phyloP scores from a whole-genome alignment of 35 echinoderm and acorn worm genomes.

The Heliocidaris tuberculata region DNA sequence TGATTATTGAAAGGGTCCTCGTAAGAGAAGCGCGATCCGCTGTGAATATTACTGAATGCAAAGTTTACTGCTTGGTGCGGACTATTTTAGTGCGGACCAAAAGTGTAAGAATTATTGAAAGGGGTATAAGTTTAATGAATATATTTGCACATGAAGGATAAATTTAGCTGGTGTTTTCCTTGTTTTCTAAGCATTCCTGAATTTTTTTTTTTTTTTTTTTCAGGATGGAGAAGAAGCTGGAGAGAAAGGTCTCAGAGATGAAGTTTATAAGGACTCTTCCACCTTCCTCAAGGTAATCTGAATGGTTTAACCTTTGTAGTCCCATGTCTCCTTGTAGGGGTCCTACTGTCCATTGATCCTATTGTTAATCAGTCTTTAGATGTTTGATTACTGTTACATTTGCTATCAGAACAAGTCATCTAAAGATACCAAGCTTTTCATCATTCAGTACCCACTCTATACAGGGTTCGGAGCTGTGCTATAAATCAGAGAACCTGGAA shows the following conservation, averaged over 20 bases:
- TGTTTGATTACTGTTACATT: background rate
- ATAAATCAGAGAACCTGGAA: too few species aligned
- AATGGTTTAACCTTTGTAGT: background rate
- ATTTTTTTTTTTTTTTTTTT: background rate
- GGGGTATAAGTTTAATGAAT: too few species aligned
- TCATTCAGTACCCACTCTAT: too few species aligned
- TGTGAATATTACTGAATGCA: too few species aligned
- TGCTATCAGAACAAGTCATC: background rate
- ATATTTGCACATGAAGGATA: too few species aligned
- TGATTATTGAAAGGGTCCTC: too few species aligned
- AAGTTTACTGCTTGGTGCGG: too few species aligned
- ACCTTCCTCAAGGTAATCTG: slow-evolving; percentile 85
- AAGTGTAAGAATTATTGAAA: too few species aligned
- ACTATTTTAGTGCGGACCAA: too few species aligned
- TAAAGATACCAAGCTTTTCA: too few species aligned
- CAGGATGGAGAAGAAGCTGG: slow-evolving; percentile 48
- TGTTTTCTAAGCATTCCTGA: background rate
- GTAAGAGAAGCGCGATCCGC: too few species aligned
- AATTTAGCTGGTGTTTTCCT: background rate
- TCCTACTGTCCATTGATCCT: background rate
- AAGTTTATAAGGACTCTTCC: slow-evolving; percentile 85
- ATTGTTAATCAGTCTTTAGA: background rate
- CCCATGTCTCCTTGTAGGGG: background rate
- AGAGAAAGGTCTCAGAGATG: slow-evolving; percentile 61
- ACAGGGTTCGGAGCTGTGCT: too few species aligned